A percentile compares a stretch with the other conserved stretches of the same genome.
Evolutionary conservation across 2,113 vertebrate species (phyloP).

Genomic region (Riparia riparia): DNA sequence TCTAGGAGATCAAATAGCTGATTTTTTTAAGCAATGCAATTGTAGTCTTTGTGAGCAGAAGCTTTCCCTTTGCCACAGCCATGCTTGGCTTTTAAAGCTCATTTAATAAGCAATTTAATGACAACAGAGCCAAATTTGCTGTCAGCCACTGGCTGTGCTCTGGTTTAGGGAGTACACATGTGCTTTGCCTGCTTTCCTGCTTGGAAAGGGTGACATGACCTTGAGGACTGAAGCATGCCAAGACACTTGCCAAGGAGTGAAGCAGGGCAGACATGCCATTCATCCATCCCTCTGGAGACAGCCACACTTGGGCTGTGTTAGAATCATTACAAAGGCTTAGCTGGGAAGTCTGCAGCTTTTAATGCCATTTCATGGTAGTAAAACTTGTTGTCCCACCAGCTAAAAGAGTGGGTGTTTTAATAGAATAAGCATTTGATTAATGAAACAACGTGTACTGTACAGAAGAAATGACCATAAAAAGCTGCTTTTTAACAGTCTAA

Average conservation of each 20-base stretch:
- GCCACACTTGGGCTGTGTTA: conserved; percentile 50
- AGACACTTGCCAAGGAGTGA: neutral
- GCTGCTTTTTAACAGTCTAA: conserved; percentile 67
- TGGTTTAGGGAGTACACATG: neutral
- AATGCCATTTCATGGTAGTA: conserved; percentile 70
- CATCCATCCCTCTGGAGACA: neutral
- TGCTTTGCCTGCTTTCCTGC: neutral
- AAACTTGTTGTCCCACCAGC: conserved; percentile 60
- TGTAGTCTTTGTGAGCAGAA: neutral
- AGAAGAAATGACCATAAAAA: conserved; percentile 72
- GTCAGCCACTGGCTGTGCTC: neutral
- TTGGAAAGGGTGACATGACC: neutral
- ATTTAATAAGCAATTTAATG: neutral
- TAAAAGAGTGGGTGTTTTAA: conserved; percentile 68
- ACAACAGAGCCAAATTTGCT: neutral
- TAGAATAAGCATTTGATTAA: conserved; percentile 77
- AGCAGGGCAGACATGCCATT: neutral
- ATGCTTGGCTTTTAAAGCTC: neutral
- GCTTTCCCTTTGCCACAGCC: neutral
- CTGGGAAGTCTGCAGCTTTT: conserved; percentile 60
- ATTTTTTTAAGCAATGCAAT: neutral
- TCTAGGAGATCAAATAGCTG: neutral
- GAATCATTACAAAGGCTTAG: conserved; percentile 60
- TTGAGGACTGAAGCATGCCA: neutral
- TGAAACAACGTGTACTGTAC: conserved; percentile 69